phyloP scores from a whole-genome alignment of 1,140 invertebrate genomes.

The Drosophila nikananu region DNA sequence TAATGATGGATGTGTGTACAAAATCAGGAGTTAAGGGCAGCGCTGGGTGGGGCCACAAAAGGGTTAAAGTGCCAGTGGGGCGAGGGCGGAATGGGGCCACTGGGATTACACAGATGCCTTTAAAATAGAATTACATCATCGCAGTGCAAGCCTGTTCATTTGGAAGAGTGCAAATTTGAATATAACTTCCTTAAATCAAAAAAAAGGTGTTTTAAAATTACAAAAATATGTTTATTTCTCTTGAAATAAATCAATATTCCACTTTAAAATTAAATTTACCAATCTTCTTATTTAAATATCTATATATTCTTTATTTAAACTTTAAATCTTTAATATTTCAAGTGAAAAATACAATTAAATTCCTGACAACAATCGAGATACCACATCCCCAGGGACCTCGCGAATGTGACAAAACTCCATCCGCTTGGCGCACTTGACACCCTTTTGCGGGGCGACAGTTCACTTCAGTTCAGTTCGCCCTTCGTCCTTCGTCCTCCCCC shows the following conservation, averaged over 20 bases:
- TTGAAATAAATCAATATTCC: not conserved
- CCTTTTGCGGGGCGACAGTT: constrained; percentile 17
- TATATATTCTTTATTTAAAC: not conserved
- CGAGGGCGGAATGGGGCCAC: constrained; percentile 7
- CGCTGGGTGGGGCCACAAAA: not conserved
- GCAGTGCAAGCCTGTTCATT: not conserved
- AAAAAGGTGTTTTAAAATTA: not conserved
- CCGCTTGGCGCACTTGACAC: constrained; percentile 18
- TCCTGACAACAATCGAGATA: constrained; percentile 4
- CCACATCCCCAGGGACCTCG: constrained; percentile 6
- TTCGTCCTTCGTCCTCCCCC: not conserved
- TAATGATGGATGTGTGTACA: constrained; percentile 33
- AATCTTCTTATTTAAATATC: not conserved
- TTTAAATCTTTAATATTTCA: not conserved
- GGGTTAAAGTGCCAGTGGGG: constrained; percentile 33
- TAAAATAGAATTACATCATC: constrained; percentile 24
- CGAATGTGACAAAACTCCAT: constrained; percentile 34
- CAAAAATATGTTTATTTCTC: not conserved
- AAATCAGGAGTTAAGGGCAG: constrained; percentile 24
- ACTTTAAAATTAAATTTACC: too few relatives aligned
- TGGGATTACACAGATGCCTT: constrained; percentile 11
- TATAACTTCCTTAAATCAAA: not conserved
- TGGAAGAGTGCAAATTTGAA: constrained; percentile 4
- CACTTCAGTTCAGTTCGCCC: not conserved
- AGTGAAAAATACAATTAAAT: not conserved